Percentiles rank a stretch among this genome's conserved stretches.
phyloP scores from a whole-genome alignment of 2,888 invertebrate genomes.

The Troides aeacus region DNA sequence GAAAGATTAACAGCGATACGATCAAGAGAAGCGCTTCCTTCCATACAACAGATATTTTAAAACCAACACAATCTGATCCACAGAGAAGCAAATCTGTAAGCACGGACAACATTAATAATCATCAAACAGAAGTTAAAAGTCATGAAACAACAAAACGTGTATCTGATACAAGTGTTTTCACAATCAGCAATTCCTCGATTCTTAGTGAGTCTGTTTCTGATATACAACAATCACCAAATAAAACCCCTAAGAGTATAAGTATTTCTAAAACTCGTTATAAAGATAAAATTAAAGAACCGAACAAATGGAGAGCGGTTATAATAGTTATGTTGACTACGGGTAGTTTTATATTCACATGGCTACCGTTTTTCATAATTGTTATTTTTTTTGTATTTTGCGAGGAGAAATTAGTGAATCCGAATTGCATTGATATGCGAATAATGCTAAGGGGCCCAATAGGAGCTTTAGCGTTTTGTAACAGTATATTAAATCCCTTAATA shows the following conservation, averaged over 20 bases:
- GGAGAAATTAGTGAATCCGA: conserved; percentile 61
- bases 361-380: conserved; percentile 81
- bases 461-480: conserved; percentile 81
- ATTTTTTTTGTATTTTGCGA: conserved; percentile 78
- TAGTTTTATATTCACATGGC: conserved; percentile 82
- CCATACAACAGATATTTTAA: conserved; percentile 36
- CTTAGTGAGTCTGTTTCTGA: conserved; percentile 37
- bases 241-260: conserved; percentile 19
- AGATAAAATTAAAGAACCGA: conserved; percentile 54
- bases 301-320: conserved; percentile 82
- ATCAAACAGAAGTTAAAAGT: conserved; percentile 33
- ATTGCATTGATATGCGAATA: conserved; percentile 70
- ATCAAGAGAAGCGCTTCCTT: conserved; percentile 61
- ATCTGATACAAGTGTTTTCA: conserved; percentile 56
- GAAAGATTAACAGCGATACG: conserved; percentile 34
- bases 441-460: conserved; percentile 81
- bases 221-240: conserved; percentile 32
- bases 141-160: conserved; percentile 38
- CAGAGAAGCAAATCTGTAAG: conserved; percentile 51
- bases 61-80: not conserved
- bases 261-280: conserved; percentile 13
- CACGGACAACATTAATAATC: conserved; percentile 47
- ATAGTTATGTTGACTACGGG: conserved; percentile 82
- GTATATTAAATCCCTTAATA: conserved; percentile 82
- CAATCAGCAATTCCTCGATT: conserved; percentile 46